Evolutionary conservation across 2,888 invertebrate species (phyloP), one percentile per base, ranked within the genome.

Genomic region (Ophioninae sp.): DNA sequence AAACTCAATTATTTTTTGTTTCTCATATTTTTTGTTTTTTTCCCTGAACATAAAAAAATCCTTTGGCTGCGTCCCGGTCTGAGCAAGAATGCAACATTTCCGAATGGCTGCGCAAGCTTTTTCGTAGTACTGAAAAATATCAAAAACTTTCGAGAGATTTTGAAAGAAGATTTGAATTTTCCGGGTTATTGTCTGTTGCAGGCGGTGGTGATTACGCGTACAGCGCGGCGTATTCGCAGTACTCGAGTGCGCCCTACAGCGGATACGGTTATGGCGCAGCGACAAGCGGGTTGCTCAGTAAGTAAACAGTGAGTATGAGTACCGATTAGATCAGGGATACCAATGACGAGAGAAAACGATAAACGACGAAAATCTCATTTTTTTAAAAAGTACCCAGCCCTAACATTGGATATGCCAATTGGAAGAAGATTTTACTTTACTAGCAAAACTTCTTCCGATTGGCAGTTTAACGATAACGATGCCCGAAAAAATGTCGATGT

Each of bases 211-310:
- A 96, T 90, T 96, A 96, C 91, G 94, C 96, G 56, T 96, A 96
- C 91, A 95, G 95, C 91, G 95, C 96, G 80, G 95, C 95, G 86
- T 97, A 97, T 94, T 94, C 95, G 88, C 95, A 96, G 91, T 97
- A 97, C 92, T 96, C 96, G 81, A 95, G 96, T 82, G 95, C 96
- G 17, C 94, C 95, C 6, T 96, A 96, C 91, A 95, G 95, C 83
- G 95, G 95, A 81, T 95, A 95, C 89, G 95, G 95, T 82, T 95
- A 95, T 91, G 95, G 95, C 87, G 94, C 95, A 89, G 94, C 95
- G 90, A 93, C 94, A 94, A 94, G 95, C 93, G 95, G 95, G 94
- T 94, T 95, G 94, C 95, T 95, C 94, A 95, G 95, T 95, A 95
- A 95, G 94, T 95, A 95, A 94, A 94, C 94, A 94, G 94, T 94